Percentiles rank a stretch among this genome's conserved stretches.
phyloP scores from a whole-genome alignment of 2,113 vertebrate genomes.

The Mionectes macconnelli region DNA sequence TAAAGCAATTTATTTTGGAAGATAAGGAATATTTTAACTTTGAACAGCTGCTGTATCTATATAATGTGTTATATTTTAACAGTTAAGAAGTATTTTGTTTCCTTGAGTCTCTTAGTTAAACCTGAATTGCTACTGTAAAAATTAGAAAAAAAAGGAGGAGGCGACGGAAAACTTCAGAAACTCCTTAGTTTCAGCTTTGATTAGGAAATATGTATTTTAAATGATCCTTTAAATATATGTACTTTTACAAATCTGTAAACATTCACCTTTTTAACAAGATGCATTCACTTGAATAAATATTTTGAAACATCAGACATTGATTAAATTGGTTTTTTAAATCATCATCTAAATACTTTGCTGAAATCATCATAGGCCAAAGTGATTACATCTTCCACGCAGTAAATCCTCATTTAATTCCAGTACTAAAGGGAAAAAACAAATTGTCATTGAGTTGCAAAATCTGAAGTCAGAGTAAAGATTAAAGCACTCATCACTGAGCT shows the following conservation, averaged over 20 bases:
- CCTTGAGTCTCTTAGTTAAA: slow-evolving; percentile 9
- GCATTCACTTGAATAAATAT: slow-evolving; percentile 35
- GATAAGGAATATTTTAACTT: background rate
- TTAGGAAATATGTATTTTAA: background rate
- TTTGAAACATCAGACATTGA: slow-evolving; percentile 9
- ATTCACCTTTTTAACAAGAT: background rate
- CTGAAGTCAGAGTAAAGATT: slow-evolving; percentile 34
- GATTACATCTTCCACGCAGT: background rate
- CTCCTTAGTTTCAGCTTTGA: background rate
- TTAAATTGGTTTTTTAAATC: slow-evolving; percentile 33
- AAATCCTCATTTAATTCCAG: slow-evolving; percentile 34
- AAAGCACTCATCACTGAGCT: background rate
- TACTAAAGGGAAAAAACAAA: background rate
- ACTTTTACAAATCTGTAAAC: slow-evolving; percentile 18
- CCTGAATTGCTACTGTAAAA: slow-evolving; percentile 17
- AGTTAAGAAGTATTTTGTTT: background rate
- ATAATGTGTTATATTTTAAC: background rate
- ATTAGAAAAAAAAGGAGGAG: background rate
- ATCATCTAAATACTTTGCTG: background rate
- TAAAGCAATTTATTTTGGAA: slow-evolving; percentile 4
- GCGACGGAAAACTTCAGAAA: slow-evolving; percentile 30
- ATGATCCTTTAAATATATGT: background rate
- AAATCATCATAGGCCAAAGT: slow-evolving; percentile 14
- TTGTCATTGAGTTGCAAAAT: background rate
- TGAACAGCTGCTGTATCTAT: background rate